Evolutionary conservation across 2,888 invertebrate genomes (phyloP), one percentile per base, ranked within the genome.

Genomic region (Athalia circularis): DNA sequence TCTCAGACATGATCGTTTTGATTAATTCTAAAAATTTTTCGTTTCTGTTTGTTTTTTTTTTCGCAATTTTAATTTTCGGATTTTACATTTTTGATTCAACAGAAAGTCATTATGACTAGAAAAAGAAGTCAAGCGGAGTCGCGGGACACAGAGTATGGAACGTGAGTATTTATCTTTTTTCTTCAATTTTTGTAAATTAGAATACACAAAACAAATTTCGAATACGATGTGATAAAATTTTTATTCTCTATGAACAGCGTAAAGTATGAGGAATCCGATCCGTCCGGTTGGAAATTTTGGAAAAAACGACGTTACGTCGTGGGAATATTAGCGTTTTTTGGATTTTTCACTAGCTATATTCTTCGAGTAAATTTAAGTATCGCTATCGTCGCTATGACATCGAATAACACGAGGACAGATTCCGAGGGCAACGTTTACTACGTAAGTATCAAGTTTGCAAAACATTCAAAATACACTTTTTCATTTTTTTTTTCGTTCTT

Each of bases 381-480:
- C 13, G 98, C 97, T 4, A 96, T 98, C 83, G 97, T 98, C 64
- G 97, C 97, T 81, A 98, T 98, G 98, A 96, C 95, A 0, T 94
- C 95, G 85, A 93, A 94, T 45, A 91, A 93, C 80, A 93, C 93
- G 68, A 92, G 93, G 4, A 91, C 91, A 61, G 91, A 93, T 78
- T 93, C 92, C 0, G 93, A 94, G 84, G 95, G 95, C n/a, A 94
- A 93, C 0, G 87, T 92, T 65, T 91, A 92, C 77, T 90, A 91
- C 84, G 94, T 94, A 87, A 93, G 92, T 91, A 72, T 9, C 11
- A 8, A 4, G 13, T 6, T n/a, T 11, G 6, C 3, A 47, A 29
- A 29, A 29, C 29, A 29, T 29, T 29, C 2, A 29, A 29, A 29
- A 29, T 29, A 0, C 29, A 29, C 29, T 29, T 29, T 29, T 29